These are phyloP conservation scores for Chrysomallon squamiferum DNA, from an alignment of 1,140 invertebrate genomes.

Conservation along the genomic window DNA sequence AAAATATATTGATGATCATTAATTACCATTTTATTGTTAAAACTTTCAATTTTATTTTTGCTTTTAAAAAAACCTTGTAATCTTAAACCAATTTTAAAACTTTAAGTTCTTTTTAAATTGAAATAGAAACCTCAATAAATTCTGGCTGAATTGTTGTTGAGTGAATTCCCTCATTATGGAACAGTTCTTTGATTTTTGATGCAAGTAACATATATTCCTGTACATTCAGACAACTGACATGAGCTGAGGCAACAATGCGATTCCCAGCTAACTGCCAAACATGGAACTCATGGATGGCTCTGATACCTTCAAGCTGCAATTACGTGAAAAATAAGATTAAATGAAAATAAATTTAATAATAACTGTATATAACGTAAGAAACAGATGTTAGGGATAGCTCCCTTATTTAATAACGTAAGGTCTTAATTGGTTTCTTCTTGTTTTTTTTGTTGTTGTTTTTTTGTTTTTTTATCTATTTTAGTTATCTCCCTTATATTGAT, in stretches of 20 bases:
- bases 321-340: too few species aligned
- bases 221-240: slow-evolving; percentile 66
- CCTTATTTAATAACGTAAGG: neutral
- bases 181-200: slow-evolving; percentile 64
- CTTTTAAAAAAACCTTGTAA: too few species aligned
- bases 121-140: slow-evolving; percentile 57
- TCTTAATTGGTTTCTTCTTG: neutral
- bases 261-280: slow-evolving; percentile 70
- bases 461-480: too few species aligned
- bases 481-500: too few species aligned
- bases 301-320: slow-evolving; percentile 66
- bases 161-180: slow-evolving; percentile 69
- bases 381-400: neutral
- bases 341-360: neutral
- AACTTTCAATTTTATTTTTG: too few species aligned
- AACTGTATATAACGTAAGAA: neutral
- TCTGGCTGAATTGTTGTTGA: slow-evolving; percentile 71
- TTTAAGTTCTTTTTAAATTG: too few species aligned
- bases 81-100: too few species aligned
- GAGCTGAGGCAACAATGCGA: slow-evolving; percentile 69
- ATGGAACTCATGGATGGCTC: slow-evolving; percentile 70
- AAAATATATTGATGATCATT: too few species aligned
- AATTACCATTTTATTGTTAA: too few species aligned
- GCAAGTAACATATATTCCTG: slow-evolving; percentile 67
- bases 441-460: too few species aligned